These are phyloP conservation scores for Agonopterix subpropinquella DNA, from an alignment of 2,888 invertebrate genomes.

Conservation along the genomic window DNA sequence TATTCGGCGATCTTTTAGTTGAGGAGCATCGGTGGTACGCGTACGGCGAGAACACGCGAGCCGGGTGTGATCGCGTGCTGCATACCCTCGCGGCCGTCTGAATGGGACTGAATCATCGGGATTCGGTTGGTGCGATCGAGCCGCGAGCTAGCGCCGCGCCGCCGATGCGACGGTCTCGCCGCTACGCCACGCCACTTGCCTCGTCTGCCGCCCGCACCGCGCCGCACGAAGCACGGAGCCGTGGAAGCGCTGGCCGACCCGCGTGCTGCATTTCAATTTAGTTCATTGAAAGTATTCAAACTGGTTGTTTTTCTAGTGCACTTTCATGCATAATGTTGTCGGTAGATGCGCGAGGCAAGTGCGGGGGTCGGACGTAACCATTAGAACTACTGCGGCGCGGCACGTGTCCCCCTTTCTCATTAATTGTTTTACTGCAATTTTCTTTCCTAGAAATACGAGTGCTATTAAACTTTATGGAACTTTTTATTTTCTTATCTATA, in stretches of 20 bases:
- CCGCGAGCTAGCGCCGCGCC: too few relatives aligned
- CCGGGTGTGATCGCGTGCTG: slow-evolving; percentile 12
- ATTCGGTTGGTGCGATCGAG: neutral
- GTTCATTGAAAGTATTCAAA: slow-evolving; percentile 33
- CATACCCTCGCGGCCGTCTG: slow-evolving; percentile 15
- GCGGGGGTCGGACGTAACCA: slow-evolving; percentile 3
- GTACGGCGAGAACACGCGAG: neutral
- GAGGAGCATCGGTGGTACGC: slow-evolving; percentile 13
- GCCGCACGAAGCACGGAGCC: neutral
- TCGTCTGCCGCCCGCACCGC: neutral
- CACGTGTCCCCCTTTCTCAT: slow-evolving; percentile 3
- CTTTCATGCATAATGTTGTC: slow-evolving; percentile 22
- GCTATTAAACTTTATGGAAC: too few relatives aligned
- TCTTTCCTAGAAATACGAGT: neutral
- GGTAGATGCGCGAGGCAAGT: slow-evolving; percentile 6
- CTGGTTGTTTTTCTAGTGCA: slow-evolving; percentile 32
- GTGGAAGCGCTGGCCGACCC: slow-evolving; percentile 13
- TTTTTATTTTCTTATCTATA: too few relatives aligned
- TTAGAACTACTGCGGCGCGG: too few relatives aligned
- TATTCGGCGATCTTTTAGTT: slow-evolving; percentile 12
- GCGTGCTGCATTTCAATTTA: slow-evolving; percentile 28
- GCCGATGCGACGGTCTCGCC: neutral
- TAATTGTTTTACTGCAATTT: neutral
- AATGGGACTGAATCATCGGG: slow-evolving; percentile 1
- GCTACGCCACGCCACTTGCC: neutral